A percentile compares a stretch with the other conserved stretches of the same genome.
phyloP scores from a whole-genome alignment of 1,140 invertebrate species.

The Achroia grisella region DNA sequence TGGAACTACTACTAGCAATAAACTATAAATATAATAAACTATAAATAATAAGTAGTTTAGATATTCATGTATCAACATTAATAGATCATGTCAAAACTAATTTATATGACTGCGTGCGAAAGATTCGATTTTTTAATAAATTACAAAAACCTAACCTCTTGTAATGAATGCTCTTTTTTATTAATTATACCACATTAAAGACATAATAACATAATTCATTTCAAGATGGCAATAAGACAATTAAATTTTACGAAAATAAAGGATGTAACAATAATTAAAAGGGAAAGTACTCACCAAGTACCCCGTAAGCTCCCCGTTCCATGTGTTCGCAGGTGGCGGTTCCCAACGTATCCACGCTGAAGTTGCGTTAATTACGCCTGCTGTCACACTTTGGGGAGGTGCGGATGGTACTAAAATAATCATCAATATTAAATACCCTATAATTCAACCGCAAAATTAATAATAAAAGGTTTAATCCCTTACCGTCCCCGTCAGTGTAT shows the following conservation, averaged over 20 bases:
- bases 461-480: conserved; percentile 34
- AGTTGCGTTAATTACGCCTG: conserved; percentile 85
- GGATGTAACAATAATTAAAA: conserved; percentile 5
- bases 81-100: too few species aligned
- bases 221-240: not conserved
- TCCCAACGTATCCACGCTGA: conserved; percentile 85
- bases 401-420: conserved; percentile 71
- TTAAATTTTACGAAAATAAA: conserved; percentile 3
- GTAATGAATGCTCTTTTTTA: too few species aligned
- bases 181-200: not conserved
- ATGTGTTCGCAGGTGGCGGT: conserved; percentile 80
- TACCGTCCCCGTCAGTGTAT: conserved; percentile 84
- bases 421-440: conserved; percentile 5
- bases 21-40: too few species aligned
- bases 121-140: too few species aligned
- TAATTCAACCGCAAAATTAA: conserved; percentile 3
- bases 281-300: conserved; percentile 78
- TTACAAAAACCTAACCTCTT: too few species aligned
- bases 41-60: too few species aligned
- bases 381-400: conserved; percentile 82
- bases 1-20: too few species aligned
- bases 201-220: conserved; percentile 5
- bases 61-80: too few species aligned
- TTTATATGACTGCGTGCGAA: too few species aligned
- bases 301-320: conserved; percentile 85